These are phyloP conservation scores for Amblyornis subalaris DNA, from an alignment of 2,113 vertebrate species.

Conservation along the genomic window DNA sequence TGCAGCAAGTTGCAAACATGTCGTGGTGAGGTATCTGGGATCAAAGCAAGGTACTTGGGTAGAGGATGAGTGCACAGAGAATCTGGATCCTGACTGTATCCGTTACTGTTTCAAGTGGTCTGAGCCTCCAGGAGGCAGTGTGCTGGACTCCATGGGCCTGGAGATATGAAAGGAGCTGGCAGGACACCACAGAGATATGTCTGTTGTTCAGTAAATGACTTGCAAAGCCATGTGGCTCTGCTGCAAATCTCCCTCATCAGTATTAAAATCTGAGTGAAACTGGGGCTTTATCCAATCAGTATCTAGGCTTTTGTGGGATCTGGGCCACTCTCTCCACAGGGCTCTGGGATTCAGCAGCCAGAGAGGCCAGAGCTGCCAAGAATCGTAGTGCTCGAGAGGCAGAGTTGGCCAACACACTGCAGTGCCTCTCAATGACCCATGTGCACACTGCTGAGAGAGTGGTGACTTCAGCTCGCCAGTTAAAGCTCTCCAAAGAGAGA, in stretches of 20 bases:
- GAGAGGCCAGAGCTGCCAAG: neutral
- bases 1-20: neutral
- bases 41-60: neutral
- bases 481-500: neutral
- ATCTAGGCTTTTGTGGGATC: neutral
- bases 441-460: neutral
- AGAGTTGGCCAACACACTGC: neutral
- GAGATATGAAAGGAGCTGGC: neutral
- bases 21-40: neutral
- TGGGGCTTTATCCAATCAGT: neutral
- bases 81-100: neutral
- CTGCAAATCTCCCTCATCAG: neutral
- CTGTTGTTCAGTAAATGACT: neutral
- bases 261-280: neutral
- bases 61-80: neutral
- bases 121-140: neutral
- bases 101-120: accelerated
- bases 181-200: accelerated
- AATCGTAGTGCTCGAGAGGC: accelerated
- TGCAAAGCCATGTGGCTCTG: neutral
- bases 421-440: neutral
- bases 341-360: neutral
- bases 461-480: neutral
- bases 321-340: neutral
- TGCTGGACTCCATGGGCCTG: neutral